A percentile compares a stretch with the other conserved stretches of the same genome.
phyloP scores from a whole-genome alignment of 1,140 invertebrate genomes.

The Philaenus spumarius region DNA sequence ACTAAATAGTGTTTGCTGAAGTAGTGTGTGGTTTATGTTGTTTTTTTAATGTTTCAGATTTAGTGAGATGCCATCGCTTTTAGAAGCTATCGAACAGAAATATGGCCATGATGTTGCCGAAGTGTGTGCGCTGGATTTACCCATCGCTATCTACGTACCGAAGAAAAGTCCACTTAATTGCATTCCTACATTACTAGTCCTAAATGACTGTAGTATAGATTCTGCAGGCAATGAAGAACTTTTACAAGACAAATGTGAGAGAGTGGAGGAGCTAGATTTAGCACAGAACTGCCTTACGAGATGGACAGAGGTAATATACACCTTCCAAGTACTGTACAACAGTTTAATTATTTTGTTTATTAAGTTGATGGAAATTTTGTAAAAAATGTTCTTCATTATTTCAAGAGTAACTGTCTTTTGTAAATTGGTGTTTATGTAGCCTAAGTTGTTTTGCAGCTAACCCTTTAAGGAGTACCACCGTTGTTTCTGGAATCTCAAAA shows the following conservation, averaged over 20 bases:
- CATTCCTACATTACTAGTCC: conserved; percentile 74
- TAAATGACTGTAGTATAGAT: conserved; percentile 85
- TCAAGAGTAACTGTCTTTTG: not conserved
- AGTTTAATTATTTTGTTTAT: no score
- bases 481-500: no score
- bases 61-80: conserved; percentile 63
- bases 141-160: conserved; percentile 72
- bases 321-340: no score
- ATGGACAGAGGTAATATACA: conserved; percentile 71
- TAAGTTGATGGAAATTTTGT: no score
- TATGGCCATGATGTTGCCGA: conserved; percentile 58
- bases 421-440: not conserved
- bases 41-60: no score
- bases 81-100: conserved; percentile 78
- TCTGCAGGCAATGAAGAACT: conserved; percentile 68
- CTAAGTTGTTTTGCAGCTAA: not conserved
- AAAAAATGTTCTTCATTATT: no score
- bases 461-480: no score
- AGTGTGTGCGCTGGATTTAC: conserved; percentile 40
- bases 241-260: conserved; percentile 70
- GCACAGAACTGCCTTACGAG: conserved; percentile 81
- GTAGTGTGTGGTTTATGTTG: no score
- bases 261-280: conserved; percentile 82
- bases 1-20: no score
- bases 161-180: conserved; percentile 66